These are phyloP conservation scores for Schizaphis graminum DNA, from an alignment of 2,888 invertebrate species.

Conservation along the genomic window DNA sequence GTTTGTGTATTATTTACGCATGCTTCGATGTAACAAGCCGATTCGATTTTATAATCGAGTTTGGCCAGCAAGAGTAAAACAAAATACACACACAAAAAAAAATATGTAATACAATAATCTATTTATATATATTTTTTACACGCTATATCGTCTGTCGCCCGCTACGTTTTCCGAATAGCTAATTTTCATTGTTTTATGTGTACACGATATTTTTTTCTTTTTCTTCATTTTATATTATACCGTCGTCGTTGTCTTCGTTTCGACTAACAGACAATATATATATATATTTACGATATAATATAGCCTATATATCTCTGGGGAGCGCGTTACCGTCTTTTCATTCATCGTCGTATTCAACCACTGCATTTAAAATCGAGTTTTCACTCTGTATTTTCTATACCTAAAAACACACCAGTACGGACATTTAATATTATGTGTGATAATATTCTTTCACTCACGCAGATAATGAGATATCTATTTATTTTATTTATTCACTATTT, in stretches of 20 bases:
- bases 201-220: constrained; percentile 9
- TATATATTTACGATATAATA: background rate
- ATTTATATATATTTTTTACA: background rate
- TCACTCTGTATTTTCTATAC: background rate
- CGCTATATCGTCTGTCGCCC: constrained; percentile 23
- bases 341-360: background rate
- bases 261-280: background rate
- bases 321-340: background rate
- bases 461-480: background rate
- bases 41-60: constrained; percentile 52
- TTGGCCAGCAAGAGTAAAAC: background rate
- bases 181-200: constrained; percentile 39
- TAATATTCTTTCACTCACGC: background rate
- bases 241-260: background rate
- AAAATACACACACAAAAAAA: background rate
- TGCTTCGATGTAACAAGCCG: background rate
- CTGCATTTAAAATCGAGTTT: constrained; percentile 35
- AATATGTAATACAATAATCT: background rate
- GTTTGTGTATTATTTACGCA: background rate
- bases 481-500: background rate
- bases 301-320: background rate
- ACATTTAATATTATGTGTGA: background rate
- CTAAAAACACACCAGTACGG: background rate
- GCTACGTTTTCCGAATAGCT: constrained; percentile 53
- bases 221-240: background rate